Conservation (phyloP, 2,113 vertebrate species). For the Pterocles gutturalis region DNA sequence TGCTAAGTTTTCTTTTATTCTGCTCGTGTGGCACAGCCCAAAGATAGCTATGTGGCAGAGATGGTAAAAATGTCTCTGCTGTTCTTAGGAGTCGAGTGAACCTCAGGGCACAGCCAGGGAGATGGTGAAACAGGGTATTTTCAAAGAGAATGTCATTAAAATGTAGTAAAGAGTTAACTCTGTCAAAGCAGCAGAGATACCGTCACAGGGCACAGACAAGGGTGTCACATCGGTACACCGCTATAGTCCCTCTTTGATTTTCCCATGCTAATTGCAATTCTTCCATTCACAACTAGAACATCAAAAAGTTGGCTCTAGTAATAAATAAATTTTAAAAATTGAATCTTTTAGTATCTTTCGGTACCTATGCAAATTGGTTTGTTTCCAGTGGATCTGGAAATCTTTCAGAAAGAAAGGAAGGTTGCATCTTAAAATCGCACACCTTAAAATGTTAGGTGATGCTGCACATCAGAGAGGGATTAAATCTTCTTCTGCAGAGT, state of each 20-base stretch:
- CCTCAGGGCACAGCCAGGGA: not conserved
- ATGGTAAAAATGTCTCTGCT: not conserved
- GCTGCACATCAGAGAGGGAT: not conserved
- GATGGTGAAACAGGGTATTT: not conserved
- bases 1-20: not conserved
- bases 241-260: not conserved
- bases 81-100: not conserved
- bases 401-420: not conserved
- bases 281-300: not conserved
- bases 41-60: not conserved
- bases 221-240: not conserved
- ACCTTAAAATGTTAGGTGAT: not conserved
- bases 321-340: not conserved
- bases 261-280: not conserved
- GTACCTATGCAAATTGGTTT: not conserved
- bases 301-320: not conserved
- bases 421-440: not conserved
- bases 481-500: not conserved
- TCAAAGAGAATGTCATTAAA: not conserved
- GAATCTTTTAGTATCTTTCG: not conserved
- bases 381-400: not conserved
- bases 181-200: not conserved
- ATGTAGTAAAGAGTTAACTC: not conserved
- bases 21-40: fast-evolving
- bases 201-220: not conserved